Evolutionary conservation across 2,113 vertebrate species (phyloP).

Genomic region (Oceanodroma tethys): DNA sequence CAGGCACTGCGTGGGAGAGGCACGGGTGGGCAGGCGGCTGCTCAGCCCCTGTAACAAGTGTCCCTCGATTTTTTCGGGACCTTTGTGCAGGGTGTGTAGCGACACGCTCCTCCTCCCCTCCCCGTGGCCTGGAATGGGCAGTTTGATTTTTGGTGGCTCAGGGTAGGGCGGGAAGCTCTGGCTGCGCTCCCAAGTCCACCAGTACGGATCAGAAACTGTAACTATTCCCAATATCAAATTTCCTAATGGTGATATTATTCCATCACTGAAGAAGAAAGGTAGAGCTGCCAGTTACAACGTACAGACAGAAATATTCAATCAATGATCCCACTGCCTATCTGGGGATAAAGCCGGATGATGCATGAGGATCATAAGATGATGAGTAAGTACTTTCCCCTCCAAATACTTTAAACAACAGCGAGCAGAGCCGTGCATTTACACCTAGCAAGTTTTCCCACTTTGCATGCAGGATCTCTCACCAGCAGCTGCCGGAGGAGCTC

Average conservation of each 20-base stretch:
- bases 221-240: neutral
- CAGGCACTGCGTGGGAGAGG: neutral
- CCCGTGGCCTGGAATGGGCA: fast-evolving
- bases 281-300: neutral
- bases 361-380: constrained; percentile 1
- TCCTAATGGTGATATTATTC: neutral
- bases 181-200: fast-evolving
- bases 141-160: neutral
- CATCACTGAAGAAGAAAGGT: neutral
- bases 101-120: fast-evolving
- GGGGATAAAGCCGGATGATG: neutral
- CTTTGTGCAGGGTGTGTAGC: fast-evolving
- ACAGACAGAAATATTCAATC: neutral
- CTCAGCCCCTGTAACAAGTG: neutral
- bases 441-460: neutral
- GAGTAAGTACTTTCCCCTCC: constrained; percentile 47
- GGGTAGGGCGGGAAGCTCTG: neutral
- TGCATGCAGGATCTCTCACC: neutral
- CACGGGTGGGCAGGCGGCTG: fast-evolving
- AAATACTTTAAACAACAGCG: neutral
- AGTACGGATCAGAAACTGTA: neutral
- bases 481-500: neutral
- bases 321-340: neutral
- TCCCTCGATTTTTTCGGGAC: fast-evolving
- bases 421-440: neutral